Evolutionary conservation across 2,888 invertebrate genomes (phyloP), one percentile per base, ranked within the genome.

Genomic region (Drosophila ezoana): DNA sequence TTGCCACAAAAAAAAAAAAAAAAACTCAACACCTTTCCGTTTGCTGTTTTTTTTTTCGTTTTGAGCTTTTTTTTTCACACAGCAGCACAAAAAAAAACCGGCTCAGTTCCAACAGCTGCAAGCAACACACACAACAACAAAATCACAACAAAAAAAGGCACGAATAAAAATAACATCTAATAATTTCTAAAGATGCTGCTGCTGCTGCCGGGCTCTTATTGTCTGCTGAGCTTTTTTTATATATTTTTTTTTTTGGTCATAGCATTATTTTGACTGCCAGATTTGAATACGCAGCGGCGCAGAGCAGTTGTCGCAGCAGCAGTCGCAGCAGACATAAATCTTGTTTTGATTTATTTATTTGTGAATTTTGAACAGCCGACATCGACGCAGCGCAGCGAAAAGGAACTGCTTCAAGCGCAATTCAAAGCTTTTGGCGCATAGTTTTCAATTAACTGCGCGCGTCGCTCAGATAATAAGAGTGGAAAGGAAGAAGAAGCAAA

Each of bases 101-200:
- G 80, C 86, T 82, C 73, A 62, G 60, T 65, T 53, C 35, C 79
- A 81, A 85, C 81, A 81, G 86, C 81, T 81, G 86, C 81, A 82
- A 69, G 57, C 52, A 60, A 48, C 59, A 56, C 47, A 16, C 20
- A 40, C 13, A 40, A 57, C 40, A 63, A 67, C 76, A 75, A 71
- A 72, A 68, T 54, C 65, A 66, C 60, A 58, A 33, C 64, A 32
- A 76, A 65, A 62, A 35, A 63, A 35, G 45, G 51, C 54, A 67
- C 61, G 37, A 14, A 23, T 28, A 61, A 49, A 48, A 72, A 77
- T 78, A 79, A 48, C 43, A 63, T 73, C 79, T 82, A 79, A 78
- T 81, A 79, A 76, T 79, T 79, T 79, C 62, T 62, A 72, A 81
- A 72, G 79, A 79, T 72, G 64, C 68, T 58, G 69, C 32, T 33